Percentiles rank a stretch among this genome's conserved stretches.
Conservation (phyloP, 2,113 vertebrate genomes). For the Anseranas semipalmata region DNA sequence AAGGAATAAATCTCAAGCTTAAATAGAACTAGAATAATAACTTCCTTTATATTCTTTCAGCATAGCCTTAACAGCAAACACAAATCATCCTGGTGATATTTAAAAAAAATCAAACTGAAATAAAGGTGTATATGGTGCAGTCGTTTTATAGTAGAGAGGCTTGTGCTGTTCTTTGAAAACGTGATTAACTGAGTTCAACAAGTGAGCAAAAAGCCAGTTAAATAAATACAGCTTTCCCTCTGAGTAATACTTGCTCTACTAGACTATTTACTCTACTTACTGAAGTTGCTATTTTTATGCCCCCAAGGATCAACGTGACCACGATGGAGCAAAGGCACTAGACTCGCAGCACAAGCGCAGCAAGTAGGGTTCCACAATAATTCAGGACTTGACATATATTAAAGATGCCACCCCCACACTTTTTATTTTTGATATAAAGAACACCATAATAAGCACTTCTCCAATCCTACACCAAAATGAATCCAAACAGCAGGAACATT, state of each 20-base stretch:
- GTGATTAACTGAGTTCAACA: neutral
- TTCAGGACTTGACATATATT: neutral
- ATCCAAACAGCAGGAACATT: neutral
- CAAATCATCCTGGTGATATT: slow-evolving; percentile 46
- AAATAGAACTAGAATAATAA: slow-evolving; percentile 43
- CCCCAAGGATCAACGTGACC: neutral
- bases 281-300: neutral
- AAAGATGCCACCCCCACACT: neutral
- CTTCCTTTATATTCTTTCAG: slow-evolving; percentile 47
- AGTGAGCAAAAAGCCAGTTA: neutral
- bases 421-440: no score
- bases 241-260: neutral
- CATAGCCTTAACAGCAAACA: neutral
- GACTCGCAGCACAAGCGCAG: neutral
- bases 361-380: neutral
- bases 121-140: neutral
- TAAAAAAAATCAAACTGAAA: slow-evolving; percentile 40
- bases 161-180: neutral
- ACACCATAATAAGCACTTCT: no score
- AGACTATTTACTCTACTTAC: neutral
- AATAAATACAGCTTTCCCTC: neutral
- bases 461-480: neutral
- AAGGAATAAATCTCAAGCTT: slow-evolving; percentile 53
- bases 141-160: neutral
- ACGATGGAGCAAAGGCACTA: neutral